Percentiles rank a stretch among this genome's conserved stretches.
Conservation (phyloP, 1,140 invertebrate species). For the Portunus trituberculatus region DNA sequence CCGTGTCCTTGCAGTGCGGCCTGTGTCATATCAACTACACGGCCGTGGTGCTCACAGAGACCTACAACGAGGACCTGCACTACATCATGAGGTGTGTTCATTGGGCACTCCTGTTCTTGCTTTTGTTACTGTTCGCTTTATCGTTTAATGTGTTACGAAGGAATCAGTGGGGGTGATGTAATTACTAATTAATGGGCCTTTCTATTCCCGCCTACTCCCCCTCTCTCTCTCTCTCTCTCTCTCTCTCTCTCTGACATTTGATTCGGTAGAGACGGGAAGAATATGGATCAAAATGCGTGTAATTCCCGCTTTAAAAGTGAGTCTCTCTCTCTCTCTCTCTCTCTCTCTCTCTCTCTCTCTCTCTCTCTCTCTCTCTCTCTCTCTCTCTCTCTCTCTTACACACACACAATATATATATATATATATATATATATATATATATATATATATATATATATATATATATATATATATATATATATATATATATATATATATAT, state of each 20-base stretch:
- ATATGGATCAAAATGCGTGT: too few species aligned
- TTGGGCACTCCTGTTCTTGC: neutral
- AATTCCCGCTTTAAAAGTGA: too few species aligned
- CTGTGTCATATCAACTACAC: slow-evolving; percentile 62
- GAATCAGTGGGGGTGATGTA: neutral
- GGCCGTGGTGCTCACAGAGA: slow-evolving; percentile 49
- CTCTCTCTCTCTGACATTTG: neutral
- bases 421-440: too few species aligned
- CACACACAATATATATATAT: too few species aligned
- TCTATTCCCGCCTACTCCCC: neutral
- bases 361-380: too few species aligned
- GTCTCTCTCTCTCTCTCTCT: neutral
- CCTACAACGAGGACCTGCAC: slow-evolving; percentile 25
- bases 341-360: neutral
- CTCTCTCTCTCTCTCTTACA: too few species aligned
- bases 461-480: too few species aligned
- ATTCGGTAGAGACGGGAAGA: too few species aligned
- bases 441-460: too few species aligned
- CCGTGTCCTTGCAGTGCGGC: slow-evolving; percentile 41
- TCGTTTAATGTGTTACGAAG: neutral
- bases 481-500: too few species aligned
- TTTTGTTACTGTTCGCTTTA: neutral
- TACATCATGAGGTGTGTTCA: slow-evolving; percentile 52
- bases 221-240: slow-evolving; percentile 43
- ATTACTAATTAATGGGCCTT: neutral